Evolutionary conservation across 1,140 invertebrate species (phyloP).

Genomic region (Gonioctena quinquepunctata): DNA sequence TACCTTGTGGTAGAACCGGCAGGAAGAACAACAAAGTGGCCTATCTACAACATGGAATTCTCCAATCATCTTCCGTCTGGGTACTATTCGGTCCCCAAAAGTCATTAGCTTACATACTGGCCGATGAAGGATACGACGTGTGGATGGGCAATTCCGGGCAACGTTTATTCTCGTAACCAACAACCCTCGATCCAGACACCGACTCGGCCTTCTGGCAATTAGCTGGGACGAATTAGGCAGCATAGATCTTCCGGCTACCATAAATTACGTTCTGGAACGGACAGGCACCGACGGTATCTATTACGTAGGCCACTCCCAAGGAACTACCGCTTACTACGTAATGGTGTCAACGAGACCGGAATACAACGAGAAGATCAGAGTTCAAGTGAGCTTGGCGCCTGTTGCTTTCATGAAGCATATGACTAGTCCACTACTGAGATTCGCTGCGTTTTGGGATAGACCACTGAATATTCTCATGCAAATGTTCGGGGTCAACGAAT

Average conservation of each 20-base stretch:
- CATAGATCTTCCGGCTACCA: slow-evolving; percentile 64
- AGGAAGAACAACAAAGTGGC: slow-evolving; percentile 57
- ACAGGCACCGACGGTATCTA: slow-evolving; percentile 31
- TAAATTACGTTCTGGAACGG: slow-evolving; percentile 58
- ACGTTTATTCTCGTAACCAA: slow-evolving; percentile 63
- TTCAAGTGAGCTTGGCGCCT: slow-evolving; percentile 32
- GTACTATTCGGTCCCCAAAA: slow-evolving; percentile 66
- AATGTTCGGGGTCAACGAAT: slow-evolving; percentile 61
- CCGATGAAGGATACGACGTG: slow-evolving; percentile 76
- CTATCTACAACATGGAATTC: slow-evolving; percentile 71
- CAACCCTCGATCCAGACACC: slow-evolving; percentile 50
- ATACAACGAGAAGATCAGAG: slow-evolving; percentile 62
- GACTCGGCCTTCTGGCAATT: slow-evolving; percentile 68
- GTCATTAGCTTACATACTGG: slow-evolving; percentile 68
- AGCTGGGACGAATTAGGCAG: slow-evolving; percentile 54
- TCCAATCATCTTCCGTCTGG: slow-evolving; percentile 69
- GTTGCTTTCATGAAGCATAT: slow-evolving; percentile 28
- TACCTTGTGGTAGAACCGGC: slow-evolving; percentile 32
- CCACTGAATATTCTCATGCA: slow-evolving; percentile 36
- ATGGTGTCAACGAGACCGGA: slow-evolving; percentile 66
- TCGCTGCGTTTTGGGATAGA: slow-evolving; percentile 31
- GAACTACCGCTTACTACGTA: slow-evolving; percentile 67
- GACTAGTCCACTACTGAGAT: slow-evolving; percentile 58
- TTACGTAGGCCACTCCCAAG: slow-evolving; percentile 55
- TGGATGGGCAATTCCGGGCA: slow-evolving; percentile 74